Evolutionary conservation across 2,888 invertebrate species (phyloP), one percentile per base, ranked within the genome.

Genomic region (Thereva nobilitata): DNA sequence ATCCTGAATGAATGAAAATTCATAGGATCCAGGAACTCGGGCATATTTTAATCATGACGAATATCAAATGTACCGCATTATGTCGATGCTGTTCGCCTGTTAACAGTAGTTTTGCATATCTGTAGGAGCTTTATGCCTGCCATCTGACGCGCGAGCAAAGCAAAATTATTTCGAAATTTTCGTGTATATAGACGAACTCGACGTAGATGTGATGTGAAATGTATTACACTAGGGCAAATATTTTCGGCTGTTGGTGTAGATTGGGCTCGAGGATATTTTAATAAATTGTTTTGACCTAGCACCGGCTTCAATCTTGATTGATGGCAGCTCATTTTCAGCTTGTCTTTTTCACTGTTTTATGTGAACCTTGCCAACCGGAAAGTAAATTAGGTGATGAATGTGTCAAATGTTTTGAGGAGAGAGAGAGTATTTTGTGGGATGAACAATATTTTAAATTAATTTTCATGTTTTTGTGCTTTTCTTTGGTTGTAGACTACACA

Each of bases 1-100:
- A 23, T 23, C 23, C 45, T 37, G 47, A 59, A 59, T 37, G 47
- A 59, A 59, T 59, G 57, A 59, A 59, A 59, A 59, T 59, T 59
- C 57, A 59, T 59, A 37, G 47, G 23, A 50, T 23, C 5, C 47
- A 12, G n/a, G 56, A 38, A 37, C 34, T 37, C 38, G 44, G 44
- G 57, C 37, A 59, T 59, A 59, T 47, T 59, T 59, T 59, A 59
- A 59, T 59, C 57, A 59, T 59, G 57, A 59, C 57, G 57, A 59
- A 59, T 59, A 59, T 59, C 57, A 59, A 59, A 59, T 38, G 37
- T 4, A 12, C 38, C 42, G 42, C 12, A 5, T 6, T 10, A 23
- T 53, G 9, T 12, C 47, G n/a, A 12, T 47, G 12, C n/a, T 5
- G 47, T 47, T 7, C 47, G 12, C 47, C 47, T 47, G 12, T 47